A percentile compares a stretch with the other conserved stretches of the same genome.
phyloP scores from a whole-genome alignment of 2,797 vertebrate species.

The Galago senegalensis region DNA sequence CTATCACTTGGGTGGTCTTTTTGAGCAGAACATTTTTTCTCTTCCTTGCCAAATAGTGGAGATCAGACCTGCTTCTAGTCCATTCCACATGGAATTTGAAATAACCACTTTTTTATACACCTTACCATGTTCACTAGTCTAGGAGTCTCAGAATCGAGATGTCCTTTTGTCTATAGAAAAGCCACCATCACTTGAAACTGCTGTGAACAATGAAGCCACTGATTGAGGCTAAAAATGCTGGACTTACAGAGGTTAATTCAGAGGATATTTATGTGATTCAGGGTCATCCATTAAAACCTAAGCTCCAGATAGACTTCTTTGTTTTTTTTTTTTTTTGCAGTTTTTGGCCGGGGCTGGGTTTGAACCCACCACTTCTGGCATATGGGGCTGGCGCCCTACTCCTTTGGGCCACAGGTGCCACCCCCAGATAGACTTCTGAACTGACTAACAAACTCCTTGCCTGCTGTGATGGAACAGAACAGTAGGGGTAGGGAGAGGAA shows the following conservation, averaged over 20 bases:
- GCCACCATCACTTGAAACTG: background rate
- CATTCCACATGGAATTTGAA: conserved; percentile 54
- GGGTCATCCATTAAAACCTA: conserved; percentile 5
- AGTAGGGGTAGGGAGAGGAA: background rate
- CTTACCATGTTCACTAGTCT: conserved; percentile 19
- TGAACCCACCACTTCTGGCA: too few species aligned
- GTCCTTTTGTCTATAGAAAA: conserved; percentile 47
- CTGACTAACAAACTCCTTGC: conserved; percentile 26
- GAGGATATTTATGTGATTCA: conserved; percentile 11
- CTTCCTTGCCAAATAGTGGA: conserved; percentile 7
- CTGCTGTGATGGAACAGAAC: background rate
- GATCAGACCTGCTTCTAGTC: conserved; percentile 37
- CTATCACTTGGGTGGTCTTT: background rate
- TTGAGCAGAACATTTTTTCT: conserved; percentile 42
- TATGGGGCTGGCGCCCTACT: too few species aligned
- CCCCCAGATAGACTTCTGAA: conserved; percentile 44
- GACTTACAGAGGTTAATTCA: conserved; percentile 21
- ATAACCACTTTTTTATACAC: conserved; percentile 37
- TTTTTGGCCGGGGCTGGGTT: too few species aligned
- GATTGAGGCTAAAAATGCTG: background rate
- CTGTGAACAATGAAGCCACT: background rate
- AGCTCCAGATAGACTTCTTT: conserved; percentile 36
- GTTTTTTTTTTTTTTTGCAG: too few species aligned
- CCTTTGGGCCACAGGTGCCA: background rate
- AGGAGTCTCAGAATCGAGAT: conserved; percentile 17